Evolutionary conservation across 2,888 invertebrate species (phyloP), one percentile per base, ranked within the genome.

Genomic region (Leptinotarsa rubiginosa): DNA sequence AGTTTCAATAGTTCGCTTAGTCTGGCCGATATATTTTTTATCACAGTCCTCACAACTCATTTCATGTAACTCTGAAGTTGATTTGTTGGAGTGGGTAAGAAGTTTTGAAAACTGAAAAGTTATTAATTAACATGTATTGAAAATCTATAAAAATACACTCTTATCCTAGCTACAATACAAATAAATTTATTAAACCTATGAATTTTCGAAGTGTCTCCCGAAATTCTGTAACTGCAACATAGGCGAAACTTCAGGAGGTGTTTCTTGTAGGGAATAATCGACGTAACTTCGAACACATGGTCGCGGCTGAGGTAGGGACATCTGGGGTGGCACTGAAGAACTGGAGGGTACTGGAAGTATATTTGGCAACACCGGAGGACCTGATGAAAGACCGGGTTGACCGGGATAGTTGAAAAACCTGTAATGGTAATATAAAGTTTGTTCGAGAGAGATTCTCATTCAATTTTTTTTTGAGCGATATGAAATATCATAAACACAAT

Each of bases 331-430:
- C 41, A 80, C 47, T 22, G 85, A 79, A 47, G 87, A 76, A 78
- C 86, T 87, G 67, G 87, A 84, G 3, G 86, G 84, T 41, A 88
- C 75, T 5, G 88, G 87, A 52, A 87, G 78, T 78, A 88, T 85
- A 81, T 87, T 88, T 47, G 88, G 86, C n/a, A 88, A 83, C 65
- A 88, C 79, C 54, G 89, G 82, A n/a, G 88, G 86, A 15, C 85
- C 81, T 65, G 84, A 85, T 31, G 87, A 83, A 31, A 86, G 73
- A 64, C 88, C 86, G n/a, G 88, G 85, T 80, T 89, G 89, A 47
- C 88, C 88, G 1, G 89, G 89, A 77, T 90, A 90, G 83, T 90
- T 90, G 80, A 91, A 91, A 81, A 91, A 90, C 90, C 90, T 90
- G 81, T 73, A 73, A 67, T 15, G 3, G 20, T 31, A 52, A 10